phyloP scores from a whole-genome alignment of 2,113 vertebrate genomes.

The Chloropsis cyanopogon region DNA sequence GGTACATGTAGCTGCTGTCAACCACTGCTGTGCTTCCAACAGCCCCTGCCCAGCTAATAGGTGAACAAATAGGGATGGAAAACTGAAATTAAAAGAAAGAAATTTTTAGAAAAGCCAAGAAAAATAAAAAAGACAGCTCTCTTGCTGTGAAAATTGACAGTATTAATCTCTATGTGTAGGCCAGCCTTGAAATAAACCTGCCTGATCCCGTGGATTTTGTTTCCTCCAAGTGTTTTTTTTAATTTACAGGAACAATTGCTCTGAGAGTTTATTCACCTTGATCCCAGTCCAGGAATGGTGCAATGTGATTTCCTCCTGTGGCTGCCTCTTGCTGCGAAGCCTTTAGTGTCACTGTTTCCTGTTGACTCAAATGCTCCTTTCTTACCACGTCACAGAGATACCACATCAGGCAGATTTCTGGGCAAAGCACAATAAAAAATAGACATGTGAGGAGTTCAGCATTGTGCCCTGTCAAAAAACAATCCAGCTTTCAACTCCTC shows the following conservation, averaged over 20 bases:
- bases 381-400: background rate
- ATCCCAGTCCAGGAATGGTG: conserved; percentile 44
- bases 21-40: background rate
- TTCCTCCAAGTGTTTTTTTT: conserved; percentile 49
- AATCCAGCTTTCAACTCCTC: background rate
- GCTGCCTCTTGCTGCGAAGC: conserved; percentile 18
- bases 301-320: conserved; percentile 62
- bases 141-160: background rate
- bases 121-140: background rate
- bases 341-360: conserved; percentile 69
- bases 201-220: background rate
- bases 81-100: background rate
- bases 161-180: background rate
- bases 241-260: conserved; percentile 5
- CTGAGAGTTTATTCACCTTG: conserved; percentile 9
- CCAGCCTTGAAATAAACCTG: background rate
- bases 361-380: conserved; percentile 64
- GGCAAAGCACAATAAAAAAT: background rate
- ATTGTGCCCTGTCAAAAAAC: background rate
- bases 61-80: background rate
- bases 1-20: background rate
- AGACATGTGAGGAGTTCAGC: background rate
- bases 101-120: background rate
- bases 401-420: background rate
- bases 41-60: background rate